Evolutionary conservation across 2,113 vertebrate species (phyloP).

Genomic region (Nerophis lumbriciformis): DNA sequence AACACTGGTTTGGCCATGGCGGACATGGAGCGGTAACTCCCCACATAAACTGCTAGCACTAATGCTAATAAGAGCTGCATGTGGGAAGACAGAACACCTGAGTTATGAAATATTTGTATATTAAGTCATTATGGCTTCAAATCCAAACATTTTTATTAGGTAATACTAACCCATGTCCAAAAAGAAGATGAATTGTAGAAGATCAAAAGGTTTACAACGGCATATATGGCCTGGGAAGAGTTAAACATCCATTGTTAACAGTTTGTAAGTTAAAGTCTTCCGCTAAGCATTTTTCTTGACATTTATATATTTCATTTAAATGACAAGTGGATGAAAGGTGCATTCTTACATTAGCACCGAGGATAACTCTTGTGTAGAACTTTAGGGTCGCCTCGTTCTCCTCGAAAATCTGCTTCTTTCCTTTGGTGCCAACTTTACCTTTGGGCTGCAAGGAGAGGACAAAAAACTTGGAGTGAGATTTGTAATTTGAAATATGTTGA

Average conservation of each 20-base stretch:
- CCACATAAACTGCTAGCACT: conserved; percentile 78
- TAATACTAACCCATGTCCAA: conserved; percentile 90
- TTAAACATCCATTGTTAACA: background rate
- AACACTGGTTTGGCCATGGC: conserved; percentile 89
- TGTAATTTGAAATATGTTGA: background rate
- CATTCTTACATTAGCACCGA: conserved; percentile 86
- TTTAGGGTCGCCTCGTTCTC: conserved; percentile 89
- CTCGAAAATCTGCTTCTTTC: conserved; percentile 95
- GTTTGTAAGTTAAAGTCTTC: background rate
- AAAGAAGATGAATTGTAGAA: conserved; percentile 83
- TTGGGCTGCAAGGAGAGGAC: conserved; percentile 77
- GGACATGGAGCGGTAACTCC: conserved; percentile 90
- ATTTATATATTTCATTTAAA: background rate
- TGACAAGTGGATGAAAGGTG: background rate
- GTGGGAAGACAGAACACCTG: background rate
- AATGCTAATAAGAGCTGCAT: conserved; percentile 77
- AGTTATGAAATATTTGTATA: background rate
- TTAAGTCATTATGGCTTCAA: background rate
- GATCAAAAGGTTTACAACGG: conserved; percentile 78
- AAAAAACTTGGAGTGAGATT: background rate
- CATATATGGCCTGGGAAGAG: conserved; percentile 80
- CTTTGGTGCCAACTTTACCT: conserved; percentile 93
- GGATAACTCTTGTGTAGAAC: conserved; percentile 89
- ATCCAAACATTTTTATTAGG: background rate
- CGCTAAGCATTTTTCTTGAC: background rate